Evolutionary conservation across 30 jellyfish, hydroid and myxozoan genomes (phyloP), one percentile per base, ranked within the genome.

Genomic region (Aurelia sp.): DNA sequence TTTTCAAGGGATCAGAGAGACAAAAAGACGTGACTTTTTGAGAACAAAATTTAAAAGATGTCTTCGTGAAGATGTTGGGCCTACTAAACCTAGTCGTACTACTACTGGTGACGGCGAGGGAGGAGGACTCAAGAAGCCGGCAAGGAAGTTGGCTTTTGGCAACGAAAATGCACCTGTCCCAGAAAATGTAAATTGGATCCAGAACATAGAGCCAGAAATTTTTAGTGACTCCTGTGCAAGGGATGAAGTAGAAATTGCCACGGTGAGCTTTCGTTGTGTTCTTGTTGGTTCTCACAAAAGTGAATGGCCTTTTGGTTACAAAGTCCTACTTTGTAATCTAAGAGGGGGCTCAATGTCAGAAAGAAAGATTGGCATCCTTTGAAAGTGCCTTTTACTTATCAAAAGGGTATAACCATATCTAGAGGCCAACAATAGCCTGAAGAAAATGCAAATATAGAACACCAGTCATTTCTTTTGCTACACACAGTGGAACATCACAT

Each of bases 1-100:
- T 48, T 74, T 74, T 53, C 86, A 74, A 74, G 86, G 51, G 51
- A 74, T 51, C 86, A 74, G 72, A 24, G 81, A 70, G 81, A 70
- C 81, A 70, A 70, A 70, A 70, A 70, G 81, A 70, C 33, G 81
- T 16, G 81, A 27, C 67, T 70, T 40, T 70, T 2, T 66, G 53
- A 11, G 53, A 66, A 66, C 77, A 33, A 41, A 70, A 15, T 70
- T 70, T 38, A 70, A 70, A 70, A 70, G 81, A 31, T 70, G 81
- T 35, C 61, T 4, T 40, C 67, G 61, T 70, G 81, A 70, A 70
- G 81, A 70, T 70, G 62, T 31, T 70, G 18, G 81, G 81, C 38
- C 81, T 1, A 4, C 27, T 67, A 70, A 8, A 67, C 81, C 81
- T 40, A 2, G 81, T 35, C 7, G 81, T 69, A 64, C 2, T 16